Evolutionary conservation across 2,888 invertebrate species (phyloP).

Genomic region (Lithophane leautieri): DNA sequence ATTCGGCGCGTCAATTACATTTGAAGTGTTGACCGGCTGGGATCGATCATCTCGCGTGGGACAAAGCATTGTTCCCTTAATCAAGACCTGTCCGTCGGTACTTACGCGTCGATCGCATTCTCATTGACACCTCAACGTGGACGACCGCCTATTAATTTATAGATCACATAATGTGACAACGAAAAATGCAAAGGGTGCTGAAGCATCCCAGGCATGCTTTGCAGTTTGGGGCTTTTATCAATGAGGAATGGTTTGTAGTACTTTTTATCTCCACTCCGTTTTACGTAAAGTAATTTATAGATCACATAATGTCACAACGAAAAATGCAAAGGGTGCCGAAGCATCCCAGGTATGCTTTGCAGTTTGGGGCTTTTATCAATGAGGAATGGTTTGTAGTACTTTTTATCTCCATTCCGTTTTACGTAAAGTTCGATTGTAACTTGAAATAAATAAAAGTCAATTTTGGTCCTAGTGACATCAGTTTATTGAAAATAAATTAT

Average conservation of each 20-base stretch:
- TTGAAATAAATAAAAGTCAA: constrained; percentile 24
- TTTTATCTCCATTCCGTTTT: neutral
- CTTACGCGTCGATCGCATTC: constrained; percentile 64
- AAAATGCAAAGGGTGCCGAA: neutral
- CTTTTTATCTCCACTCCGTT: neutral
- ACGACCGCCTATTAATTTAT: constrained; percentile 16
- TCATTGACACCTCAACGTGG: constrained; percentile 57
- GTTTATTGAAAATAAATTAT: constrained; percentile 21
- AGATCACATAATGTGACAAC: constrained; percentile 12
- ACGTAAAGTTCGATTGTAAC: neutral
- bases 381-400: neutral
- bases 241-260: neutral
- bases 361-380: constrained; percentile 5
- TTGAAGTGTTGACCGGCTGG: constrained; percentile 61
- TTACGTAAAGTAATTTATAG: constrained; percentile 35
- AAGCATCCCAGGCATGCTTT: neutral
- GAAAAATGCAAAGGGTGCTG: neutral
- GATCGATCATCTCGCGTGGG: constrained; percentile 53
- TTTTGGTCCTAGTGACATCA: constrained; percentile 2
- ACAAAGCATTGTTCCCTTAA: constrained; percentile 69
- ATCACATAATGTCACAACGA: constrained; percentile 7
- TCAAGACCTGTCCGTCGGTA: constrained; percentile 61
- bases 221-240: constrained; percentile 2
- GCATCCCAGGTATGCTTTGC: neutral
- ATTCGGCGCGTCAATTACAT: constrained; percentile 62